Evolutionary conservation across 2,113 vertebrate species (phyloP).

Genomic region (Pseudorectes ferrugineus): DNA sequence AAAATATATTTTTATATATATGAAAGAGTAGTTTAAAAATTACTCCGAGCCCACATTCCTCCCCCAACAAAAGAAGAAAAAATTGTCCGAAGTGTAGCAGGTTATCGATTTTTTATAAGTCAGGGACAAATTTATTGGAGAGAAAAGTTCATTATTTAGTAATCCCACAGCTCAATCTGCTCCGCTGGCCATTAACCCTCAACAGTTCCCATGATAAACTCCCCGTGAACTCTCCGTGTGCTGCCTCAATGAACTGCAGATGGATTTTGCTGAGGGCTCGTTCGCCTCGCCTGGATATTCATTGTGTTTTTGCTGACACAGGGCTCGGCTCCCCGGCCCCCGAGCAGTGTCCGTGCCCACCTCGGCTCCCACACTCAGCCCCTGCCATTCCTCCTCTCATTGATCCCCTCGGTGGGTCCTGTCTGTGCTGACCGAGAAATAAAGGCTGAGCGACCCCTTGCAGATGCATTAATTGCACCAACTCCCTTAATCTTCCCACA

Average conservation of each 20-base stretch:
- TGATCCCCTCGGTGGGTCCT: not conserved
- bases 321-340: not conserved
- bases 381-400: not conserved
- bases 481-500: not conserved
- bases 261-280: not conserved
- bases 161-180: slow-evolving; percentile 53
- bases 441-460: not conserved
- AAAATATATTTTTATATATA: slow-evolving; percentile 2
- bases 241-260: slow-evolving; percentile 43
- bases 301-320: not conserved
- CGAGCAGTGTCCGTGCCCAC: rapidly evolving
- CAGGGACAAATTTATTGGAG: slow-evolving; percentile 52
- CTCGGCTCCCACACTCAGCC: not conserved
- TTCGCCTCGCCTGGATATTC: not conserved
- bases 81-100: not conserved
- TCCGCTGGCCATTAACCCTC: slow-evolving; percentile 56
- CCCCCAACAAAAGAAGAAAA: not conserved
- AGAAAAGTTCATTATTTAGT: slow-evolving; percentile 64
- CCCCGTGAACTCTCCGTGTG: slow-evolving; percentile 10
- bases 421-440: not conserved
- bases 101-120: slow-evolving; percentile 60
- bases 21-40: slow-evolving; percentile 26
- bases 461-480: not conserved
- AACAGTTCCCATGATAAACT: slow-evolving; percentile 34
- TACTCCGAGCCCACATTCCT: not conserved